phyloP scores from a whole-genome alignment of 2,888 invertebrate genomes.

The Asteroscopus sphinx region DNA sequence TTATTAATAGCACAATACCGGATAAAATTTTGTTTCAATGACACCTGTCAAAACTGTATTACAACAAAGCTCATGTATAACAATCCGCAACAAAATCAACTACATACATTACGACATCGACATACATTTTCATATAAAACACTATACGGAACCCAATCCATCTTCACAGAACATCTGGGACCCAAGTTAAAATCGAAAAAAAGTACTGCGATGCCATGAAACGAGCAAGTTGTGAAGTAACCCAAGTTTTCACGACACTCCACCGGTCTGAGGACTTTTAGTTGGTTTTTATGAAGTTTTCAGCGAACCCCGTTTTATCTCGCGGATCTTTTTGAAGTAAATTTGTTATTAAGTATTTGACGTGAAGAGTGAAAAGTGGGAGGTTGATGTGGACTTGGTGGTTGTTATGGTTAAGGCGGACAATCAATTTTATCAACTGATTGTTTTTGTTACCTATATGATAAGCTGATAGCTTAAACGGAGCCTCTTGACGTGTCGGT shows the following conservation, averaged over 20 bases:
- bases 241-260: conserved; percentile 54
- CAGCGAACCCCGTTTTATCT: conserved; percentile 52
- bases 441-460: too few species aligned
- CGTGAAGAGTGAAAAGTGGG: conserved; percentile 9
- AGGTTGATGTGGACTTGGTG: conserved; percentile 19
- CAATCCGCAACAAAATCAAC: conserved; percentile 13
- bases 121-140: conserved; percentile 41
- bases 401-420: conserved; percentile 6
- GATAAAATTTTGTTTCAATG: not conserved
- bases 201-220: conserved; percentile 48
- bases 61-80: conserved; percentile 6
- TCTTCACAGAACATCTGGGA: conserved; percentile 48
- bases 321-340: conserved; percentile 51
- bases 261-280: conserved; percentile 53
- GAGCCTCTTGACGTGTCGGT: too few species aligned
- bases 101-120: conserved; percentile 8
- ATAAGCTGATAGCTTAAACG: too few species aligned
- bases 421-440: too few species aligned
- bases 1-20: too few species aligned
- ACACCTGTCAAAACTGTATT: not conserved
- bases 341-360: conserved; percentile 57
- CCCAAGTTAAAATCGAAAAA: conserved; percentile 58
- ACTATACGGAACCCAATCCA: conserved; percentile 34
- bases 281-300: conserved; percentile 61
- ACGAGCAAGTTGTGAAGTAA: conserved; percentile 54